Conservation (phyloP, 2,797 vertebrate species). For the Geotrypetes seraphini region DNA sequence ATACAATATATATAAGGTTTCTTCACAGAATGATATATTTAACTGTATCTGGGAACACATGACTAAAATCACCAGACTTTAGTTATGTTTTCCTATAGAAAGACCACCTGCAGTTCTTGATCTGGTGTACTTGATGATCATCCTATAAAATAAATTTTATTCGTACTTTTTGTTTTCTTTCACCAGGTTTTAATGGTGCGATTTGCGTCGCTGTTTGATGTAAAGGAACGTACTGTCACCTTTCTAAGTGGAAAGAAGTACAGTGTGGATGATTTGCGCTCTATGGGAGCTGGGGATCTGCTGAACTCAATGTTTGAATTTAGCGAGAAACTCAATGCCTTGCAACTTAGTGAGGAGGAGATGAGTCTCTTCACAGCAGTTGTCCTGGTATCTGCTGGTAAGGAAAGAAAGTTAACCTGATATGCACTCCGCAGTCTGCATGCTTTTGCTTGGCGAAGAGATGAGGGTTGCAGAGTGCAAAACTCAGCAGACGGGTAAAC, state of each 20-base stretch:
- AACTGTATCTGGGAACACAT: too few relatives aligned
- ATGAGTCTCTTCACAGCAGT: slow-evolving; percentile 95
- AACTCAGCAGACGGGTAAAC: accelerated
- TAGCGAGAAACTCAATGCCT: slow-evolving; percentile 84
- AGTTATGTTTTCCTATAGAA: too few relatives aligned
- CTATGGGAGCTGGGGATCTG: slow-evolving; percentile 86
- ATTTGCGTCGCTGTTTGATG: slow-evolving; percentile 87
- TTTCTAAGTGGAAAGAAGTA: slow-evolving; percentile 90
- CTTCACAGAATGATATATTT: too few relatives aligned
- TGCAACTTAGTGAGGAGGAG: slow-evolving; percentile 82
- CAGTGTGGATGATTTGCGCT: slow-evolving; percentile 76
- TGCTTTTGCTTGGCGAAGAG: background rate
- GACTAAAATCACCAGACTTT: too few relatives aligned
- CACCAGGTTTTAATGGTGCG: slow-evolving; percentile 91
- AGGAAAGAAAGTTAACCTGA: slow-evolving; percentile 36
- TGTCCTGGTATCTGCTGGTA: slow-evolving; percentile 94
- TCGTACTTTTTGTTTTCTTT: slow-evolving; percentile 7
- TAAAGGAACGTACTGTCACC: slow-evolving; percentile 81
- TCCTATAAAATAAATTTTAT: background rate
- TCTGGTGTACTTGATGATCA: too few relatives aligned
- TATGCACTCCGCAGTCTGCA: background rate
- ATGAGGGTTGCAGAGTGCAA: background rate
- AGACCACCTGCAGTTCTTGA: too few relatives aligned
- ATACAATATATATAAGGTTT: too few relatives aligned
- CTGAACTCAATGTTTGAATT: slow-evolving; percentile 96